phyloP scores from a whole-genome alignment of 23 tunicate genomes.

The Corella eumyota region DNA sequence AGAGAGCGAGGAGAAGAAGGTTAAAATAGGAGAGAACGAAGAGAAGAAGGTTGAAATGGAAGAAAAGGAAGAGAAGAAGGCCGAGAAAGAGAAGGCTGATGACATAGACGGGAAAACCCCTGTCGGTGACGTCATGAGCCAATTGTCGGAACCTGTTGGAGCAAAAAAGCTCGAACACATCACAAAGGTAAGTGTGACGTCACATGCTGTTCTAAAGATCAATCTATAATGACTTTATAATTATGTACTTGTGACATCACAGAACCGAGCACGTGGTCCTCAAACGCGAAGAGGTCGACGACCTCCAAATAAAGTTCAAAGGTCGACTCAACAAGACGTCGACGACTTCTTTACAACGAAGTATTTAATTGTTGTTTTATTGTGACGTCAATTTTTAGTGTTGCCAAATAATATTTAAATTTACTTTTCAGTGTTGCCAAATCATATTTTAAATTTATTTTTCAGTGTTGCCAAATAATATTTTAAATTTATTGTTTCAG shows the following conservation, averaged over 20 bases:
- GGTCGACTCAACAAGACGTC: too few species aligned
- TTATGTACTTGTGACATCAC: too few species aligned
- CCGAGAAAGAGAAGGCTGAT: conserved; percentile 5
- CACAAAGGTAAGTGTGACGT: conserved; percentile 79
- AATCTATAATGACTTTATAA: too few species aligned
- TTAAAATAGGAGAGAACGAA: conserved; percentile 6
- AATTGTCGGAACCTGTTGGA: conserved; percentile 28
- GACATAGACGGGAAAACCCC: conserved; percentile 4
- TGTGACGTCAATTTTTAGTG: neutral
- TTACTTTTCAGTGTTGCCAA: too few species aligned
- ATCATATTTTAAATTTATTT: too few species aligned
- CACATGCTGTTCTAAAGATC: too few species aligned
- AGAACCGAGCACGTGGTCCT: too few species aligned
- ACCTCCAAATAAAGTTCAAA: too few species aligned
- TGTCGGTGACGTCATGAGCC: neutral
- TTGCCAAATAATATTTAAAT: neutral
- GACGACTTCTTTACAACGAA: too few species aligned
- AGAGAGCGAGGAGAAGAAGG: conserved; percentile 5
- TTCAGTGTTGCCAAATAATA: too few species aligned
- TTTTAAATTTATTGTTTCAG: neutral
- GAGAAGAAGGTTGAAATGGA: neutral
- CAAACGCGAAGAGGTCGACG: too few species aligned
- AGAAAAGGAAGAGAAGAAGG: conserved; percentile 3
- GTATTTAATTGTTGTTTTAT: neutral
- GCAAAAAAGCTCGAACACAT: conserved; percentile 53